Evolutionary conservation across 2,113 vertebrate species (phyloP).

Genomic region (Takifugu bimaculatus): DNA sequence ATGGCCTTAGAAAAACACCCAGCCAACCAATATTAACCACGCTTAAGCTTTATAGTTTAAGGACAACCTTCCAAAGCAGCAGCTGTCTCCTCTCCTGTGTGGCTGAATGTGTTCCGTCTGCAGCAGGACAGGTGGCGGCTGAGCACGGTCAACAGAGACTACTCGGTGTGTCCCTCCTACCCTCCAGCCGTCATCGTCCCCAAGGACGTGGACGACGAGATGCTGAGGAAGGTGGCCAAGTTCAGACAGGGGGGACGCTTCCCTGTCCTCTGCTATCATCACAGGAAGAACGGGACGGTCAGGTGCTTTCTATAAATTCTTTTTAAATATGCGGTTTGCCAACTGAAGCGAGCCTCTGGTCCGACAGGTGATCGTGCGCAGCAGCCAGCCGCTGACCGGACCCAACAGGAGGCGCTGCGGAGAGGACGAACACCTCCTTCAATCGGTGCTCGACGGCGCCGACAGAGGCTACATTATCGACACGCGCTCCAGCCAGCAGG

Average conservation of each 20-base stretch:
- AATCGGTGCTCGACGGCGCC: constrained; percentile 44
- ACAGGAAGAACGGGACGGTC: constrained; percentile 75
- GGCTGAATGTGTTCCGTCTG: constrained; percentile 1
- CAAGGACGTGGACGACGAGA: constrained; percentile 49
- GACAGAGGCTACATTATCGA: constrained; percentile 79
- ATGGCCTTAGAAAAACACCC: too few relatives aligned
- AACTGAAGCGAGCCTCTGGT: neutral
- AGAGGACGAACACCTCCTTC: constrained; percentile 78
- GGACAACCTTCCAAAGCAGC: neutral
- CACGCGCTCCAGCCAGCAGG: constrained; percentile 76
- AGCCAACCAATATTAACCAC: too few relatives aligned
- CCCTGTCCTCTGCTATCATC: constrained; percentile 81
- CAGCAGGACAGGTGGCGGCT: constrained; percentile 80
- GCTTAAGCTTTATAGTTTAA: too few relatives aligned
- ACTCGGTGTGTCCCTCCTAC: constrained; percentile 76
- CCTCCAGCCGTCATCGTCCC: constrained; percentile 75
- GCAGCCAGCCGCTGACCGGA: constrained; percentile 79
- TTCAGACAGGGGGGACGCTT: constrained; percentile 83
- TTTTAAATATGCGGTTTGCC: too few relatives aligned
- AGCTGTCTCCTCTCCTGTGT: too few relatives aligned
- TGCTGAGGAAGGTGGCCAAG: constrained; percentile 66
- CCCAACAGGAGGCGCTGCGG: constrained; percentile 79
- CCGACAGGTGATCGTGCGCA: constrained; percentile 79
- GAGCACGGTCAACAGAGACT: constrained; percentile 77
- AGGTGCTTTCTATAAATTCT: constrained; percentile 22